phyloP scores from a whole-genome alignment of 2,888 invertebrate genomes.

The Chrysina gloriosa region DNA sequence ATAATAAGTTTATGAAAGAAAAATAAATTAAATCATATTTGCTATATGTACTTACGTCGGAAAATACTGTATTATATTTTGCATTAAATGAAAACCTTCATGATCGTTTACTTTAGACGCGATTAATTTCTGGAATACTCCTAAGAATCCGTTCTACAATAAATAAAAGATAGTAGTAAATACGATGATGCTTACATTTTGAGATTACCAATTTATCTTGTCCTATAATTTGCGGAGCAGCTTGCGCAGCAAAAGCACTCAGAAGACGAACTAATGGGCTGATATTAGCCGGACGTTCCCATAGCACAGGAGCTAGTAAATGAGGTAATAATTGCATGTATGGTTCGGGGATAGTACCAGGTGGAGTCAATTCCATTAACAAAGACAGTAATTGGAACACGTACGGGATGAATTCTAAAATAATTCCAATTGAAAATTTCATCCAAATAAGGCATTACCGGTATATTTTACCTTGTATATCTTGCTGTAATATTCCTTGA shows the following conservation, averaged over 20 bases:
- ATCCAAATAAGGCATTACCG: slow-evolving; percentile 2
- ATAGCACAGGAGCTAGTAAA: slow-evolving; percentile 88
- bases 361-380: slow-evolving; percentile 77
- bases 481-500: slow-evolving; percentile 93
- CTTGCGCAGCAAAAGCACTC: slow-evolving; percentile 85
- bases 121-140: slow-evolving; percentile 96
- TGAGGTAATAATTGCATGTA: slow-evolving; percentile 93
- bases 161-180: not conserved
- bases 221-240: slow-evolving; percentile 75
- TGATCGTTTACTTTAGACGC: slow-evolving; percentile 96
- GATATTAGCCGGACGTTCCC: slow-evolving; percentile 95
- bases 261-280: slow-evolving; percentile 93
- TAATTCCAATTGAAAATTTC: not conserved
- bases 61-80: slow-evolving; percentile 85
- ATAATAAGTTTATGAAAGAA: no score
- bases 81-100: slow-evolving; percentile 93
- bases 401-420: slow-evolving; percentile 95
- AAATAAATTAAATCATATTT: slow-evolving; percentile 37
- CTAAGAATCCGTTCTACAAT: slow-evolving; percentile 81
- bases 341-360: slow-evolving; percentile 76
- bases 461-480: slow-evolving; percentile 79
- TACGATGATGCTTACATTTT: not conserved
- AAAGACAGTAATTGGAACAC: slow-evolving; percentile 97
- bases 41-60: slow-evolving; percentile 73
- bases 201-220: slow-evolving; percentile 77